phyloP scores from a whole-genome alignment of 2,113 vertebrate species.

The Natator depressus region DNA sequence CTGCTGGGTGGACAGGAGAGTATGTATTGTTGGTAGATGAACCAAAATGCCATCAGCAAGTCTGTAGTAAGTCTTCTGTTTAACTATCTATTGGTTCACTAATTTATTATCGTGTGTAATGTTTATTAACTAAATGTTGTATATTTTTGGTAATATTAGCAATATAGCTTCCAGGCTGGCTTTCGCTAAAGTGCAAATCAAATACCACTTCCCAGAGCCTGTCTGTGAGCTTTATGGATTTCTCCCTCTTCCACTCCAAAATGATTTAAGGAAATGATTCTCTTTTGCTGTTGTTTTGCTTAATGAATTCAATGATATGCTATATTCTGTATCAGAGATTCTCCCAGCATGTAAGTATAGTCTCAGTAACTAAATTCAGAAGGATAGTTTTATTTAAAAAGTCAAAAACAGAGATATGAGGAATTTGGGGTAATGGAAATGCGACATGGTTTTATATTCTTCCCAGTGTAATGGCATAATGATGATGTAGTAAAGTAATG shows the following conservation, averaged over 20 bases:
- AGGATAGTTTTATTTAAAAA: not conserved
- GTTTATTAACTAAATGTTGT: not conserved
- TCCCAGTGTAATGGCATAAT: not conserved
- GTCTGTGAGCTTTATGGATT: not conserved
- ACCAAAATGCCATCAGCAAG: not conserved
- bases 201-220: slow-evolving; percentile 19
- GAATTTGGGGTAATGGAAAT: not conserved
- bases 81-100: not conserved
- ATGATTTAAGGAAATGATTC: not conserved
- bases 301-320: not conserved
- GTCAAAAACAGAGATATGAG: not conserved
- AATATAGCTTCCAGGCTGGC: not conserved
- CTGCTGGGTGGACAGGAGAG: not conserved
- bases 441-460: not conserved
- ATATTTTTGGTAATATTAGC: not conserved
- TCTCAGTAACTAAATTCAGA: not conserved
- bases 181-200: not conserved
- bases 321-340: not conserved
- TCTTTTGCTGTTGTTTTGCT: not conserved
- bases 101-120: not conserved
- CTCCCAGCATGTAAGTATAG: slow-evolving; percentile 4
- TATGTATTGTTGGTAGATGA: fast-evolving
- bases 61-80: not conserved
- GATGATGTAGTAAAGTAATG: not conserved
- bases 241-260: not conserved